Evolutionary conservation across 2,888 invertebrate species (phyloP).

Genomic region (Falcaria lacertinaria): DNA sequence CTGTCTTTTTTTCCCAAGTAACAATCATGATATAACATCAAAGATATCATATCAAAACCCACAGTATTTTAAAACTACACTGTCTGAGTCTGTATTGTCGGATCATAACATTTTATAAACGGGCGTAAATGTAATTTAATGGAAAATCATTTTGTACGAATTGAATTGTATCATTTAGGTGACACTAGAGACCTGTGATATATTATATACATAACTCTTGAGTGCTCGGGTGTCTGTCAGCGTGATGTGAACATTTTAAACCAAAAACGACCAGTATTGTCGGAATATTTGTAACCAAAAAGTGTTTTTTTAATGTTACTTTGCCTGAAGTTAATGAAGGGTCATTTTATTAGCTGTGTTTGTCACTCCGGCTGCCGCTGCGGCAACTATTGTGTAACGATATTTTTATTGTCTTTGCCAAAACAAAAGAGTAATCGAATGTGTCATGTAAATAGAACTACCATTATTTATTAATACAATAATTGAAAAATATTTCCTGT

Average conservation of each 20-base stretch:
- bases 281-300: constrained; percentile 63
- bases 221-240: constrained; percentile 63
- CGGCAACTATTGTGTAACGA: constrained; percentile 67
- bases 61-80: constrained; percentile 35
- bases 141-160: constrained; percentile 12
- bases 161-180: constrained; percentile 63
- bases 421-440: constrained; percentile 77
- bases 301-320: constrained; percentile 36
- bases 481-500: constrained; percentile 60
- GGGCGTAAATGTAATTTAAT: constrained; percentile 3
- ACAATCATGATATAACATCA: too few relatives aligned
- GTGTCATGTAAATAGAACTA: constrained; percentile 81
- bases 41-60: constrained; percentile 71
- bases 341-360: constrained; percentile 40
- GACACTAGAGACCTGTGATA: constrained; percentile 77
- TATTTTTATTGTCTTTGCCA: constrained; percentile 79
- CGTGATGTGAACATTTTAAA: constrained; percentile 31
- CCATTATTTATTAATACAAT: constrained; percentile 81
- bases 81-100: not conserved
- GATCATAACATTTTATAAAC: not conserved
- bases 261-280: constrained; percentile 76
- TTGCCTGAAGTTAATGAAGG: constrained; percentile 41
- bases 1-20: too few relatives aligned
- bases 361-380: constrained; percentile 24
- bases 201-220: constrained; percentile 60